Percentiles rank a stretch among this genome's conserved stretches.
Conservation (phyloP, 2,797 vertebrate genomes). For the Psittacula derbiana region DNA sequence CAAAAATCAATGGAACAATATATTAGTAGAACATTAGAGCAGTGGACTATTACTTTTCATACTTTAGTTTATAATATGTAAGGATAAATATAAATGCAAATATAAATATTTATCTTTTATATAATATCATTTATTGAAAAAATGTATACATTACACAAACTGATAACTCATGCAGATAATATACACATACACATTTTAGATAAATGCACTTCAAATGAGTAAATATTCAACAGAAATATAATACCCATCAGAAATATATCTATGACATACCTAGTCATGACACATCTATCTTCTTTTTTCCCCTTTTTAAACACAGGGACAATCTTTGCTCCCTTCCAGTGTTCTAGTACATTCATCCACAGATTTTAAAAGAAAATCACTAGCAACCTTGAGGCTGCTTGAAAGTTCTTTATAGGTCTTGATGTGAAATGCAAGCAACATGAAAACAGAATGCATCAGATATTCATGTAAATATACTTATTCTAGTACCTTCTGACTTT, state of each 20-base stretch:
- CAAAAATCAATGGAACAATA: background rate
- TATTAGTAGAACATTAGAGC: background rate
- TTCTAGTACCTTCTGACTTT: background rate
- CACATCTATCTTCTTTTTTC: background rate
- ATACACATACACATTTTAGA: background rate
- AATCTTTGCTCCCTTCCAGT: background rate
- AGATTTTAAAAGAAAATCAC: background rate
- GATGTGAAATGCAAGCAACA: background rate
- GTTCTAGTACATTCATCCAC: rapidly evolving
- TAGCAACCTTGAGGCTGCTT: background rate
- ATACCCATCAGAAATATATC: background rate
- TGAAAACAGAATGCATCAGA: rapidly evolving
- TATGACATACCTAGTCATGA: background rate
- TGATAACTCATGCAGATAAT: background rate
- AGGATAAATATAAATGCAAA: background rate
- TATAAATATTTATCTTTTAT: background rate
- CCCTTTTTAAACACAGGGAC: rapidly evolving
- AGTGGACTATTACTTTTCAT: background rate
- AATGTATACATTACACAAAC: background rate
- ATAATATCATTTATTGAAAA: background rate
- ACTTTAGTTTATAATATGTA: background rate
- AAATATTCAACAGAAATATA: background rate
- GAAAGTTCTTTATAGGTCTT: rapidly evolving
- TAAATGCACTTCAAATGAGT: background rate
- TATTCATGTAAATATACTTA: background rate